phyloP scores from a whole-genome alignment of 2,797 vertebrate genomes.

The Agapornis canus region DNA sequence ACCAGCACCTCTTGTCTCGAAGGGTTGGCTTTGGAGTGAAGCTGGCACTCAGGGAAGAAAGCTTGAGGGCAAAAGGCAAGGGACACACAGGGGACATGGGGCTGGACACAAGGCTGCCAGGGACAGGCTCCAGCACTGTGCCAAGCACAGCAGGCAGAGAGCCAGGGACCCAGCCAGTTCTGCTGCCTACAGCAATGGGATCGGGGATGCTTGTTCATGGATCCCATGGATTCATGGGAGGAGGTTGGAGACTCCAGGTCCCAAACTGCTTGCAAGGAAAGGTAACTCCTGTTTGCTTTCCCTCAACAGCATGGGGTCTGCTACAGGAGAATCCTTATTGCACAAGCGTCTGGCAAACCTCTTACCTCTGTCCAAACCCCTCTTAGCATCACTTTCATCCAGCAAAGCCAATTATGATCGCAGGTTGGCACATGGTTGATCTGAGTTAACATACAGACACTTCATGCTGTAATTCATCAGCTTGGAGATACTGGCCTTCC shows the following conservation, averaged over 20 bases:
- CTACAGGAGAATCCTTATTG: neutral
- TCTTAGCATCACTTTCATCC: neutral
- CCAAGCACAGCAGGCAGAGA: neutral
- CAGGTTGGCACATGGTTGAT: neutral
- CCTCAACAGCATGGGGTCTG: neutral
- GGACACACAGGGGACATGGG: neutral
- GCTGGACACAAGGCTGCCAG: neutral
- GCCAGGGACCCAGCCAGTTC: neutral
- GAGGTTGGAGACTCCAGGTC: neutral
- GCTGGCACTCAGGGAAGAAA: neutral
- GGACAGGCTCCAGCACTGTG: neutral
- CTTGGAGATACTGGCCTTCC: neutral
- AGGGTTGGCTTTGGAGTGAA: neutral
- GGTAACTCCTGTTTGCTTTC: neutral
- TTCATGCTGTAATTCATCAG: neutral
- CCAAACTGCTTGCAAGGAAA: neutral
- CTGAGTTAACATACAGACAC: neutral
- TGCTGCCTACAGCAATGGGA: neutral
- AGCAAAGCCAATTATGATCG: neutral
- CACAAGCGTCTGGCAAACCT: neutral
- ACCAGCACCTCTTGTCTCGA: fast-evolving
- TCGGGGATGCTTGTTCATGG: neutral
- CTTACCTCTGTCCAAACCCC: neutral
- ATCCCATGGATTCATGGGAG: neutral
- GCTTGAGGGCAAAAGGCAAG: neutral